A percentile compares a stretch with the other conserved stretches of the same genome.
Conservation (phyloP, 2,797 vertebrate genomes). For the Tangara arthus region DNA sequence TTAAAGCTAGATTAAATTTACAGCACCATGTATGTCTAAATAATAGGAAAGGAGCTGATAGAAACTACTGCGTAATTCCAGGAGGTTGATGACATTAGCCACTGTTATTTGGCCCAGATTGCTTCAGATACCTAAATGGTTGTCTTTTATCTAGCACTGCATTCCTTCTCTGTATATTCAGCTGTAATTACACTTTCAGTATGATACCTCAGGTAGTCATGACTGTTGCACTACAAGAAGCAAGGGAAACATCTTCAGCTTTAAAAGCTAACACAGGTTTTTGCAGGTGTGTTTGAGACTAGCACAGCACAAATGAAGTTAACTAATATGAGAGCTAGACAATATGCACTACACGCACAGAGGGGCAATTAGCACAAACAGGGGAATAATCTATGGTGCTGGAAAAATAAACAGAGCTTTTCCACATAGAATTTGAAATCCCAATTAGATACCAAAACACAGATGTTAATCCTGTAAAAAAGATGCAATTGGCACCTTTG, state of each 20-base stretch:
- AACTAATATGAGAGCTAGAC: conserved; percentile 51
- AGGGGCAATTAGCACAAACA: conserved; percentile 66
- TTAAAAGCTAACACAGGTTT: conserved; percentile 65
- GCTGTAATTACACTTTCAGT: conserved; percentile 71
- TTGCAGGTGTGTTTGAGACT: conserved; percentile 75
- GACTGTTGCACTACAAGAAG: conserved; percentile 62
- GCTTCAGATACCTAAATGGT: background rate
- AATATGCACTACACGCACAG: conserved; percentile 46
- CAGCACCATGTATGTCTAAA: background rate
- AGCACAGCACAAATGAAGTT: conserved; percentile 67
- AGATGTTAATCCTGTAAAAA: conserved; percentile 74
- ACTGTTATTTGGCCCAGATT: background rate
- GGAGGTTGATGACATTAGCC: background rate
- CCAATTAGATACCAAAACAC: conserved; percentile 62
- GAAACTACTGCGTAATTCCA: background rate
- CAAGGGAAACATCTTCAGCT: conserved; percentile 59
- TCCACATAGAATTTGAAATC: conserved; percentile 55
- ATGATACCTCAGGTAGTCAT: conserved; percentile 66
- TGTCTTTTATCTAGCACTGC: conserved; percentile 31
- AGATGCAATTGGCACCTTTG: conserved; percentile 66
- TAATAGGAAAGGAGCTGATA: background rate
- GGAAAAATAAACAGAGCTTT: conserved; percentile 73
- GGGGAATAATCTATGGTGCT: conserved; percentile 48
- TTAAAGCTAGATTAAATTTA: background rate
- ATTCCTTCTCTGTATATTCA: conserved; percentile 28